A percentile compares a stretch with the other conserved stretches of the same genome.
Conservation (phyloP, 1,140 invertebrate species). For the Neodiprion lecontei region DNA sequence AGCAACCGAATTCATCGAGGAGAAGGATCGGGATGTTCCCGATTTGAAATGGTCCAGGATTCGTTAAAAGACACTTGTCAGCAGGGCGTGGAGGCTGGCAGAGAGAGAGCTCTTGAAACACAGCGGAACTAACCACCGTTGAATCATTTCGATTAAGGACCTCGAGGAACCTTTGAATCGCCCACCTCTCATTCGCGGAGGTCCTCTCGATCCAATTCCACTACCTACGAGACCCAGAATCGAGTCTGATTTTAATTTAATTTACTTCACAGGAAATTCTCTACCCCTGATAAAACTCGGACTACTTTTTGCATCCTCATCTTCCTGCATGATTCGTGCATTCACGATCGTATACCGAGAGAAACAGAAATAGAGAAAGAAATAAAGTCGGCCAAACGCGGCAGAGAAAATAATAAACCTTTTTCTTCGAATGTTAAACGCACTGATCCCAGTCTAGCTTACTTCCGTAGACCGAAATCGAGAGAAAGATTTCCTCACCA, state of each 20-base stretch:
- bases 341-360: not conserved
- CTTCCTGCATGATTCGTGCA: not conserved
- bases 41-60: constrained; percentile 13
- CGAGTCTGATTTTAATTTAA: constrained; percentile 10
- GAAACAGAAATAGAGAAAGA: not conserved
- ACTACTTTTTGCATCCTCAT: not conserved
- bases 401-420: too few species aligned
- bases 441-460: too few species aligned
- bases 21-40: constrained; percentile 2
- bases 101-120: not conserved
- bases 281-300: not conserved
- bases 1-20: not conserved
- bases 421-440: too few species aligned
- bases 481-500: too few species aligned
- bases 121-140: constrained; percentile 3
- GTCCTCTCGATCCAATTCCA: not conserved
- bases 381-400: too few species aligned
- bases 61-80: constrained; percentile 5
- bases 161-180: not conserved
- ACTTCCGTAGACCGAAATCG: too few species aligned
- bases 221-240: not conserved
- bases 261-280: not conserved
- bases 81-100: not conserved
- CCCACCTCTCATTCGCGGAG: not conserved
- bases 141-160: constrained; percentile 12